Evolutionary conservation across 2,113 vertebrate species (phyloP).

Genomic region (Centropus bengalensis): DNA sequence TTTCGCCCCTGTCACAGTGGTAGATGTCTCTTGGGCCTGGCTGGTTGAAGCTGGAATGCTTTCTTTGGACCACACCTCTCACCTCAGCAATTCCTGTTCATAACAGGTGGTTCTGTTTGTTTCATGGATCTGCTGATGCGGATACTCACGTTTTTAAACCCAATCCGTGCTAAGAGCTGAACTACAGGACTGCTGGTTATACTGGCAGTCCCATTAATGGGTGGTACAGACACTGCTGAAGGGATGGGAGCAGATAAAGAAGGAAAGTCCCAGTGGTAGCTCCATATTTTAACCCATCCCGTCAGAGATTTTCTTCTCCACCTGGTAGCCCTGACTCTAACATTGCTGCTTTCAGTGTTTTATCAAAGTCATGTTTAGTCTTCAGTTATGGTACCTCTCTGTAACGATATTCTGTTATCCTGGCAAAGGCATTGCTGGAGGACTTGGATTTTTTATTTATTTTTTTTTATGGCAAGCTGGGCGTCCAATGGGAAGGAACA

Average conservation of each 20-base stretch:
- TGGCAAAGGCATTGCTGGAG: not conserved
- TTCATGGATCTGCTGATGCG: not conserved
- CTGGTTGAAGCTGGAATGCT: not conserved
- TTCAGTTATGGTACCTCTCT: not conserved
- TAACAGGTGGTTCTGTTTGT: not conserved
- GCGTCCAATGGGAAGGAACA: not conserved
- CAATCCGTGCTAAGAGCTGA: too few relatives aligned
- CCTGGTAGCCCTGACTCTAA: not conserved
- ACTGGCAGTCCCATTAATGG: not conserved
- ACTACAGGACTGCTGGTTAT: not conserved
- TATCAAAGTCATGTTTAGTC: not conserved
- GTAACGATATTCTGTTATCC: not conserved
- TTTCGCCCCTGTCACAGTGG: not conserved
- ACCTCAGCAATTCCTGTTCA: fast-evolving
- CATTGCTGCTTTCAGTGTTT: not conserved
- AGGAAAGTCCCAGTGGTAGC: not conserved
- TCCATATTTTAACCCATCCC: not conserved
- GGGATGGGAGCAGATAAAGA: not conserved
- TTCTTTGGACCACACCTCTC: not conserved
- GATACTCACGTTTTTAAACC: not conserved
- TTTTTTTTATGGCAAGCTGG: not conserved
- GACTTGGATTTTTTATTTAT: not conserved
- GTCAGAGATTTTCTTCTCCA: not conserved
- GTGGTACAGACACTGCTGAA: not conserved
- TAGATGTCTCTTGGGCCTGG: not conserved